Base-by-base conservation (phyloP, 1,140 invertebrate genomes). In the Daktulosphaira vitifoliae region DNA sequence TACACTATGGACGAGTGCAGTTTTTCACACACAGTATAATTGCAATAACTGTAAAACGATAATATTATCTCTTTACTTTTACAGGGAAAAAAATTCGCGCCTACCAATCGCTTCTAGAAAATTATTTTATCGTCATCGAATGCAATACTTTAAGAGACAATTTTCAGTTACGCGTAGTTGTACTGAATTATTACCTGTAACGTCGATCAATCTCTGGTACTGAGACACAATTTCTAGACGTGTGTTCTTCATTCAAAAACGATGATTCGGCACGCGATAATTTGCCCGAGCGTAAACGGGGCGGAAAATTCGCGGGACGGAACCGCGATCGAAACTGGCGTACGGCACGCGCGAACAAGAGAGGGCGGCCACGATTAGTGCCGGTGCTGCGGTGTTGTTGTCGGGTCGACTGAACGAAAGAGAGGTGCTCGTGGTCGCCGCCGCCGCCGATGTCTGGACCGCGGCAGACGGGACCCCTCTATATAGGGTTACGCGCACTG, bases 211-310 rank as follows among this genome's bases (percentile, higher is more conserved):
- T 62, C 56, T 62, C 42, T 48, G 56, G 56, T 62, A 62, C 44
- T 11, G 42, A 62, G 56, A 62, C 13, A 62, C 42, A 18, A 29
- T 29, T n/a, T 62, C 56, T 48, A 46, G 56, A 62, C 56, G 56
- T 62, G 13, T 25, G 56, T 62, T 46, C 56, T 62, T 62, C 56
- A 62, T 62, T 62, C 56, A 62, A 62, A 62, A 48, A 33, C 5
- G 11, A 33, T 11, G 29, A 33, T 33, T 33, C 29, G 29, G 29
- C 29, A 11, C 29, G 29, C 29, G 29, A 6, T 25, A 44, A 46
- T 22, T 62, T 18, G 1, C n/a, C 37, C 15, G 22, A 11, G 38
- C 16, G 16, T 22, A 8, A 23, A 46, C 56, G 9, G 18, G 33
- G 13, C 52, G 18, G 29, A 33, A 33, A 33, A 33, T 5, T 18